phyloP scores from a whole-genome alignment of 1,140 invertebrate genomes.

The Eriocheir sinensis region DNA sequence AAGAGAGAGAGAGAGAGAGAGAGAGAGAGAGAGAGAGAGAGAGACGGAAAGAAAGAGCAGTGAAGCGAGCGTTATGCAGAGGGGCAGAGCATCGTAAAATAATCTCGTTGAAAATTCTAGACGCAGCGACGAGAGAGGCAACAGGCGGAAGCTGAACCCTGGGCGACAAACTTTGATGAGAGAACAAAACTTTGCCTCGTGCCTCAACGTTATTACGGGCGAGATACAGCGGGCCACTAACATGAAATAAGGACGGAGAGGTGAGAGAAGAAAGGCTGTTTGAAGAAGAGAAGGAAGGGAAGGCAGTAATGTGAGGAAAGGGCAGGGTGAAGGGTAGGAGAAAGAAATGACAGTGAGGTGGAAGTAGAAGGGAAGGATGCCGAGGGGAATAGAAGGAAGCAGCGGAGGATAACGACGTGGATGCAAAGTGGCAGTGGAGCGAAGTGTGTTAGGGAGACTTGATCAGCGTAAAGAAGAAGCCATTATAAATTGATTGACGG shows the following conservation, averaged over 20 bases:
- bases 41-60: neutral
- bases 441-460: neutral
- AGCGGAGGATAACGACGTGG: too few species aligned
- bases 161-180: neutral
- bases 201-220: neutral
- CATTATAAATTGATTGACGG: too few species aligned
- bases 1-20: conserved; percentile 23
- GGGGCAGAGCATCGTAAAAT: neutral
- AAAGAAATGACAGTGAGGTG: neutral
- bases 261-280: neutral
- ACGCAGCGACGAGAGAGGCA: neutral
- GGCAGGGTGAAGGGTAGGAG: neutral
- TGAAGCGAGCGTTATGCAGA: neutral
- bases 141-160: neutral
- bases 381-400: neutral
- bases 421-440: too few species aligned
- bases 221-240: conserved; percentile 23
- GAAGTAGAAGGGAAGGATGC: neutral
- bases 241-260: neutral
- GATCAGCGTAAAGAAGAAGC: neutral
- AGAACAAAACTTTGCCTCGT: conserved; percentile 4
- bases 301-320: neutral
- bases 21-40: conserved; percentile 22
- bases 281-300: too few species aligned
- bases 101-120: neutral